A percentile compares a stretch with the other conserved stretches of the same genome.
phyloP scores from a whole-genome alignment of 2,113 vertebrate genomes.

The Willisornis vidua region DNA sequence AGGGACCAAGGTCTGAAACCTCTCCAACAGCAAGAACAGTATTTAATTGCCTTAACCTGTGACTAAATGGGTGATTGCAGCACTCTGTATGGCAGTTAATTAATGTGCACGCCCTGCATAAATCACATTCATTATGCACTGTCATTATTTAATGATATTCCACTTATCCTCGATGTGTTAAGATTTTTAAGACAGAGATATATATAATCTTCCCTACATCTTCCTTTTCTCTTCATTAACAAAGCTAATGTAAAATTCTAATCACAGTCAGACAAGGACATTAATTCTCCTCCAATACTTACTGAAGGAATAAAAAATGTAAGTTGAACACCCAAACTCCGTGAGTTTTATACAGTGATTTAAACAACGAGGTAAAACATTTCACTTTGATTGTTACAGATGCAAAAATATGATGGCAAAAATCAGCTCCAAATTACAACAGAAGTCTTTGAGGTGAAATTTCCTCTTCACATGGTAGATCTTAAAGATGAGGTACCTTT shows the following conservation, averaged over 20 bases:
- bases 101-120: constrained; percentile 7
- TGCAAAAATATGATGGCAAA: neutral
- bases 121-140: constrained; percentile 13
- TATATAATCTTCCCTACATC: neutral
- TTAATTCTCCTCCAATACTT: neutral
- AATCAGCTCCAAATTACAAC: neutral
- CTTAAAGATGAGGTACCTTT: neutral
- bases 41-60: constrained; percentile 43
- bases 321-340: neutral
- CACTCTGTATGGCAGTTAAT: constrained; percentile 14
- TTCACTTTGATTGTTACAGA: neutral
- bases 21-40: neutral
- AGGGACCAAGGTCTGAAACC: neutral
- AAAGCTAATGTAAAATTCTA: neutral
- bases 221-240: neutral
- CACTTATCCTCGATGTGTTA: neutral
- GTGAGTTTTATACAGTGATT: neutral
- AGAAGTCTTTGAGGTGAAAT: neutral
- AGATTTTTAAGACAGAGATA: neutral
- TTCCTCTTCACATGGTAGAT: neutral
- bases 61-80: constrained; percentile 19
- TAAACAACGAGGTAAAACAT: neutral
- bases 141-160: constrained; percentile 29
- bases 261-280: neutral
- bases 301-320: neutral